Base-by-base conservation (phyloP, 2,888 invertebrate species). In the Pollenia angustigena region DNA sequence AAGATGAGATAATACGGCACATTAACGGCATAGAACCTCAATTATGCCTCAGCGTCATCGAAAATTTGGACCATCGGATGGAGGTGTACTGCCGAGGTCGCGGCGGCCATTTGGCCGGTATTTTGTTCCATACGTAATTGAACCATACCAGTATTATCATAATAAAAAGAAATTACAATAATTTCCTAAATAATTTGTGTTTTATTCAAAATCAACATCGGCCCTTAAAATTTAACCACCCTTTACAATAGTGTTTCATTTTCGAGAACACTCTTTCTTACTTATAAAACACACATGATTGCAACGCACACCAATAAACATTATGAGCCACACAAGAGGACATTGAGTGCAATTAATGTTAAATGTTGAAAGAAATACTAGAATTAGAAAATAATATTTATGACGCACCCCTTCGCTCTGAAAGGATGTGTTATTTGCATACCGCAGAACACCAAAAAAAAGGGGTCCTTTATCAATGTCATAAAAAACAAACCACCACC, bases 281-380 rank as follows among this genome's bases (percentile, higher is more conserved):
- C 6, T 32, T 52, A 42, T 16, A 60, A n/a, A 46, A 46, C 23
- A 42, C 50, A 50, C 66, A 74, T 40, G n/a, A 72, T 50, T 44
- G 44, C 44, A 44, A 18, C 12, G 14, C 14, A 1, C 32, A 69
- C 32, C 32, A 32, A 32, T 32, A 32, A 6, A 32, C 50, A 32
- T 80, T 84, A 52, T 89, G 89, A 88, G 90, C 91, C 91, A 90
- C 91, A 92, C 90, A 91, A 92, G 92, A 91, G 92, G 90, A 91
- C 92, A 91, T 91, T 90, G 91, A 92, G 92, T 92, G 91, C 92
- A 92, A 92, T 92, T 92, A 91, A 90, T 91, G 92, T 92, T 92
- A 91, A 81, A 91, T 91, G 91, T 90, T 90, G 91, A 91, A 74
- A 84, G 72, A 81, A 84, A 81, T 76, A 87, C 68, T 60, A 69